Evolutionary conservation across 1,140 invertebrate genomes (phyloP), one percentile per base, ranked within the genome.

Genomic region (Hermatobates lingyangjiaoensis): DNA sequence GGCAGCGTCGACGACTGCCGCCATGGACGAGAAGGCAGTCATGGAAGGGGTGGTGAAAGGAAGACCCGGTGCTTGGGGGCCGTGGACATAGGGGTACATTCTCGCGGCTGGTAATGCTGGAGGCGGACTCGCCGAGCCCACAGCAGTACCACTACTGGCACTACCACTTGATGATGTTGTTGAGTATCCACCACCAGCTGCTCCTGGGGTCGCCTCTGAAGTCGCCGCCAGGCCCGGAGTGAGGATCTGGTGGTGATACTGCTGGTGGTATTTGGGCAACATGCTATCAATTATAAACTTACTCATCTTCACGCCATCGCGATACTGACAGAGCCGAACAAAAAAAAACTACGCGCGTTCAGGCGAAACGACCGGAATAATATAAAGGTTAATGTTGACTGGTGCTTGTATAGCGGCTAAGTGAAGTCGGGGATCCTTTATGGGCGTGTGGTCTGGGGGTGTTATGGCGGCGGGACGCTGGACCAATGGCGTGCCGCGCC

Each of bases 231-330:
- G 67, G 50, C 71, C 70, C 38, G 69, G 67, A 58, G 64, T 69
- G 59, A 77, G 68, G 42, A 62, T 54, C 61, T 76, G 74, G 58
- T 76, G 74, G 71, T 77, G 79, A 64, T 81, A 82, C 70, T 81
- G 81, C 64, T 80, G 80, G 66, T 83, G 79, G 72, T 92, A 92
- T 77, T 91, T 91, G 60, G 87, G 87, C 71, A 92, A 80, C 85
- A 91, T 90, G 75, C 84, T 89, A 85, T 91, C 87, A 73, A 91
- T 88, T 77, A 87, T 83, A 74, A 90, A 90, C 80, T 92, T 91
- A 71, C 90, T 34, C 51, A 55, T 54, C 51, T 54, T 50, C 40
- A 55, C 54, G 54, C 52, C 52, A 54, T 53, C 47, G 25, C 39
- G 42, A 53, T 45, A 27, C n/a, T 53, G 7, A 4, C 14, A 42